These are phyloP conservation scores for Esox lucius DNA, from an alignment of 2,797 vertebrate species.

Conservation along the genomic window DNA sequence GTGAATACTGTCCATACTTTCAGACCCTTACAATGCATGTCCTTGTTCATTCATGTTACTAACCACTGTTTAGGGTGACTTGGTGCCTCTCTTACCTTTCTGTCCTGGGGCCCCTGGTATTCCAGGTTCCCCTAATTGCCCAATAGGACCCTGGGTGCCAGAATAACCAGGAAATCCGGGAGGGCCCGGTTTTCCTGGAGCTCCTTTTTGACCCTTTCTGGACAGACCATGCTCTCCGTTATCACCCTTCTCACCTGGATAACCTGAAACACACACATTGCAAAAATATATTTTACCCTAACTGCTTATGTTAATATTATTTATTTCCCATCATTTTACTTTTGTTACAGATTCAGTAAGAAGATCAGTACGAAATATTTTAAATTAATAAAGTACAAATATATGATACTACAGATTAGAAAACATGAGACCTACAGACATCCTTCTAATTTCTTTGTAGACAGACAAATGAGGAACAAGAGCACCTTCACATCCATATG, in stretches of 20 bases:
- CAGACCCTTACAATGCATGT: background rate
- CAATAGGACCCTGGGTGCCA: constrained; percentile 55
- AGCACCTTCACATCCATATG: too few relatives aligned
- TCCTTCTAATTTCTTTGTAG: too few relatives aligned
- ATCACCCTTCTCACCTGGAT: constrained; percentile 62
- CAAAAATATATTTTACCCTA: background rate
- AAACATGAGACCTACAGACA: too few relatives aligned
- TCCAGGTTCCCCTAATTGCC: constrained; percentile 50
- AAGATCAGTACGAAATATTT: too few relatives aligned
- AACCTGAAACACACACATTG: constrained; percentile 50
- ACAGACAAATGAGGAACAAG: too few relatives aligned
- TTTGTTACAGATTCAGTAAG: too few relatives aligned
- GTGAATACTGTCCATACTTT: background rate
- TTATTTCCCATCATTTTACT: too few relatives aligned
- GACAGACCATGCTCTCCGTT: constrained; percentile 47
- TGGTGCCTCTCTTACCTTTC: constrained; percentile 55
- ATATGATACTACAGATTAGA: too few relatives aligned
- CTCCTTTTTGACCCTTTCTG: constrained; percentile 55
- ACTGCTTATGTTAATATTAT: too few relatives aligned
- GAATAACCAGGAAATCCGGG: constrained; percentile 56
- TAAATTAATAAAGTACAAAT: too few relatives aligned
- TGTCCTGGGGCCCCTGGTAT: constrained; percentile 33
- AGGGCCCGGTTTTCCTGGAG: constrained; percentile 54
- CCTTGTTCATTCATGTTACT: background rate
- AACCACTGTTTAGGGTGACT: background rate